phyloP scores from a whole-genome alignment of 2,797 vertebrate species.

The Chelmon rostratus region DNA sequence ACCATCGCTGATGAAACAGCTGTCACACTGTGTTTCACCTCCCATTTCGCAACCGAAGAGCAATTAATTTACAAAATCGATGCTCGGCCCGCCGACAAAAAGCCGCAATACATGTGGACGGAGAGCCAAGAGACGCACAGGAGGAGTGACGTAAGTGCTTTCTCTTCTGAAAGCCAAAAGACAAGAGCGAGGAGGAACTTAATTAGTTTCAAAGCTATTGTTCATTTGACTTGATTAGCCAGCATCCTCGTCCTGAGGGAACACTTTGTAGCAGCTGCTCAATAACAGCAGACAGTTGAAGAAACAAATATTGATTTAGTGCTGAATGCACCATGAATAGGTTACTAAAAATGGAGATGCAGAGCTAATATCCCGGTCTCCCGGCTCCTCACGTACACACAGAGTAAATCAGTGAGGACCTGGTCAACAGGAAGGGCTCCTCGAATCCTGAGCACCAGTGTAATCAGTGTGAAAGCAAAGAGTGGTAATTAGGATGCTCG shows the following conservation, averaged over 20 bases:
- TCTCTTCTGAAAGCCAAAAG: constrained; percentile 31
- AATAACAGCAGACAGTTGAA: constrained; percentile 59
- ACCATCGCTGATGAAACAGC: constrained; percentile 26
- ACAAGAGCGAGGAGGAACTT: constrained; percentile 3
- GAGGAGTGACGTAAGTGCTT: constrained; percentile 35
- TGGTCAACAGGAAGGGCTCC: constrained; percentile 74
- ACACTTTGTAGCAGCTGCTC: constrained; percentile 53
- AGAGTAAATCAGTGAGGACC: constrained; percentile 58
- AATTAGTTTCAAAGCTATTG: constrained; percentile 63
- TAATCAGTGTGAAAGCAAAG: constrained; percentile 64
- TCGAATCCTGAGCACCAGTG: constrained; percentile 41
- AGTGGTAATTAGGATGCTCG: constrained; percentile 51
- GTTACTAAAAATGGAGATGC: constrained; percentile 68
- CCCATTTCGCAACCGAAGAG: constrained; percentile 32
- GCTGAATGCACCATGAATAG: constrained; percentile 53
- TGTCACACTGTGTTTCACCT: constrained; percentile 19
- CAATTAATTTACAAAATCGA: constrained; percentile 44
- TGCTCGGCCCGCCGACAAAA: constrained; percentile 13
- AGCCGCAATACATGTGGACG: constrained; percentile 21
- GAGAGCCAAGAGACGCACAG: neutral
- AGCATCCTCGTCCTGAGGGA: constrained; percentile 23
- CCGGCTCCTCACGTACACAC: constrained; percentile 60
- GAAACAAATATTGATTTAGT: constrained; percentile 71
- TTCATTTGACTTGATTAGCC: constrained; percentile 55
- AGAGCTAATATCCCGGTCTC: constrained; percentile 51